Conservation (phyloP, 2,113 vertebrate species). For the Calypte anna region DNA sequence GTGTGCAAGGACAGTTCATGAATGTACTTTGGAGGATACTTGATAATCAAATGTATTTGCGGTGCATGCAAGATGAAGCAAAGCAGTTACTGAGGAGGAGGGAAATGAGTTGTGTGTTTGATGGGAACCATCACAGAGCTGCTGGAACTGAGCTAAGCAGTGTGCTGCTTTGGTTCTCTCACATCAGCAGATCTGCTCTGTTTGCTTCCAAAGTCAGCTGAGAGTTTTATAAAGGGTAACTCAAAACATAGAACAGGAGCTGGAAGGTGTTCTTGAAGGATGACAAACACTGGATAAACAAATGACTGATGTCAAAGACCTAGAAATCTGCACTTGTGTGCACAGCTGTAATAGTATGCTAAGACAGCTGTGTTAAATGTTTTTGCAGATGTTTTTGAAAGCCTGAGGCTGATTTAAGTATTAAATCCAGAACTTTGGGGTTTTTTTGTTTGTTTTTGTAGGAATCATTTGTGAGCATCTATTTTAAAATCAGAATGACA, state of each 20-base stretch:
- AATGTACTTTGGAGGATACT: neutral
- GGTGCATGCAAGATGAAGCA: neutral
- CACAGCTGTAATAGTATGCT: neutral
- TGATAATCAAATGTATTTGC: neutral
- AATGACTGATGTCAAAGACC: neutral
- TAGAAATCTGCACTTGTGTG: neutral
- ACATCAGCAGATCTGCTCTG: neutral
- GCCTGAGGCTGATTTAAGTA: neutral
- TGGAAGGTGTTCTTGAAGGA: neutral
- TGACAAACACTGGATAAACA: neutral
- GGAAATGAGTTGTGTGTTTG: neutral
- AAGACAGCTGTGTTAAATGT: neutral
- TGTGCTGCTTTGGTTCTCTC: neutral
- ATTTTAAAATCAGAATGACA: neutral
- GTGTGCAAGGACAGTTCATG: neutral
- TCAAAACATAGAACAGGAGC: neutral
- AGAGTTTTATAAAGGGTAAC: neutral
- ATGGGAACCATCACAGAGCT: neutral
- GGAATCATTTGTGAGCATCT: neutral
- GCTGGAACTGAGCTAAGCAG: neutral
- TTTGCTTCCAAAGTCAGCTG: neutral
- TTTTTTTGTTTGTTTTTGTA: neutral
- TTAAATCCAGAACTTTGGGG: neutral
- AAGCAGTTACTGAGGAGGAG: neutral
- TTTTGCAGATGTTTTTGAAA: neutral